Base-by-base conservation (phyloP, 1,140 invertebrate genomes). In the Neomicropteryx cornuta region DNA sequence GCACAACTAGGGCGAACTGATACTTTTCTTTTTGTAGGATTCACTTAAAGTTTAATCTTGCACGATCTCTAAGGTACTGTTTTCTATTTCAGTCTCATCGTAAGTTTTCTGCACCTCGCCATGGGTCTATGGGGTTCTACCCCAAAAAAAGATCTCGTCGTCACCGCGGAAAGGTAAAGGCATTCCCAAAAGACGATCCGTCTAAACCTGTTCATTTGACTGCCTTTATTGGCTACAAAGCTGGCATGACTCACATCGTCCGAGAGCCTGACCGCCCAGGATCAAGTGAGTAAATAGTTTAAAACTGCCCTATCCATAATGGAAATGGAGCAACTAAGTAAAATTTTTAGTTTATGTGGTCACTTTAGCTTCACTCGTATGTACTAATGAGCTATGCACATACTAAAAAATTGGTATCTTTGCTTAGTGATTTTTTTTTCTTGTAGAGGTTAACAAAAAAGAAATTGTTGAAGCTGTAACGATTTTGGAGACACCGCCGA, bases 171-270 rank as follows among this genome's bases (percentile, higher is more conserved):
- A 97, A 97, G 68, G 89, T 95, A 35, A 99, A 99, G 89, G 87
- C 96, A 44, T 99, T 99, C 73, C 97, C 97, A n/a, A 97, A 94
- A 59, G 97, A 99, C 83, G 93, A 99, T 60, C 73, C 82, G 16
- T 79, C 65, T 46, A 98, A 98, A 62, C 96, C 97, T 21, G 89
- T 98, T 4, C 97, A 99, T 73, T 71, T 99, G 23, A 99, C 97
- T 4, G 88, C 94, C 38, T 99, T 99, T 64, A 76, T 99, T 47
- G 92, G 86, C 31, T 99, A 97, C 66, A 99, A 99, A 66, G 94
- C 96, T 62, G 97, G 97, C 61, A 99, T 99, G 97, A 97, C 95
- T 47, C 97, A 99, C 62, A 87, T 99, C 65, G 89, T 99, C 3
- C 77, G 97, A 54, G 96, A 99, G 73, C 93, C 96, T 33, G 95